Percentiles rank a stretch among this genome's conserved stretches.
Conservation (phyloP, 2,797 vertebrate species). For the Amphiprion clarkii region DNA sequence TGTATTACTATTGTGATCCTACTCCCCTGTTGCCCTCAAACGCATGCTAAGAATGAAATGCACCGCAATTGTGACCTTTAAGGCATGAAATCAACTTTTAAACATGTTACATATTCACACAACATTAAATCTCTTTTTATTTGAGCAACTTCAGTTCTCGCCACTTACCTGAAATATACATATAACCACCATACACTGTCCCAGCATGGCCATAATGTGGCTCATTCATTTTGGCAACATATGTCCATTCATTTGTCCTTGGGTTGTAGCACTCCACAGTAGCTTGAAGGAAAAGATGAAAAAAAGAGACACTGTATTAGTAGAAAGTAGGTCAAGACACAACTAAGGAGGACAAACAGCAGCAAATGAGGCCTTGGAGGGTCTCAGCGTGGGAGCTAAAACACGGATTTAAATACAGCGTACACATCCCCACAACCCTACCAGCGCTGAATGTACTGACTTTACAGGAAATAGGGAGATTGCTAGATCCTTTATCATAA, state of each 20-base stretch:
- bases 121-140: not conserved
- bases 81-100: slow-evolving; percentile 28
- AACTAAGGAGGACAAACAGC: slow-evolving; percentile 82
- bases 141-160: not conserved
- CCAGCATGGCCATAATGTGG: slow-evolving; percentile 98
- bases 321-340: slow-evolving; percentile 79
- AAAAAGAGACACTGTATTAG: slow-evolving; percentile 59
- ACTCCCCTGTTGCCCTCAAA: not conserved
- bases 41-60: not conserved
- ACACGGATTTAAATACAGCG: slow-evolving; percentile 75
- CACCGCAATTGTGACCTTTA: not conserved
- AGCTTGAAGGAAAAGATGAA: slow-evolving; percentile 83
- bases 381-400: slow-evolving; percentile 76
- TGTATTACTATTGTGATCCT: not conserved
- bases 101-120: not conserved
- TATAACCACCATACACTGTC: slow-evolving; percentile 97
- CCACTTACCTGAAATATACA: slow-evolving; percentile 98
- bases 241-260: slow-evolving; percentile 97
- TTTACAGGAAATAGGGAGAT: slow-evolving; percentile 65
- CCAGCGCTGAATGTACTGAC: slow-evolving; percentile 39
- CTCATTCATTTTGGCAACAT: slow-evolving; percentile 98
- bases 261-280: slow-evolving; percentile 99
- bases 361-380: slow-evolving; percentile 82
- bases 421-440: slow-evolving; percentile 53
- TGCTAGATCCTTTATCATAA: slow-evolving; percentile 50